phyloP scores from a whole-genome alignment of 2,888 invertebrate genomes.

The Trissolcus japonicus region DNA sequence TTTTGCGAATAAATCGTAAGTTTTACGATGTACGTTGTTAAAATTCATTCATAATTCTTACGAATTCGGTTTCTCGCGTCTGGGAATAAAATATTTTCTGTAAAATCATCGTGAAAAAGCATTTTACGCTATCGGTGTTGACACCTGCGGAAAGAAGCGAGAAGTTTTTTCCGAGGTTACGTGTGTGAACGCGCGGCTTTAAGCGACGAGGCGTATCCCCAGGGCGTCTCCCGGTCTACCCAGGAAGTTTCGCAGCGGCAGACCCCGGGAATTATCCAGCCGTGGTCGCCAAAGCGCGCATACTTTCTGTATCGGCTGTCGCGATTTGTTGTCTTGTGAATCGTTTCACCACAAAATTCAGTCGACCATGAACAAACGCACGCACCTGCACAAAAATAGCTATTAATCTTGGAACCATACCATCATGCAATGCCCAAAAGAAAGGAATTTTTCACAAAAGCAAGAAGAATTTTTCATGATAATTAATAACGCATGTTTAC shows the following conservation, averaged over 20 bases:
- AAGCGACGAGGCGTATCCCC: constrained; percentile 46
- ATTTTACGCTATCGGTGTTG: constrained; percentile 26
- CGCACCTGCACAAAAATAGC: constrained; percentile 32
- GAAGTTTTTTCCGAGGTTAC: constrained; percentile 23
- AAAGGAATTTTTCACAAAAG: no score
- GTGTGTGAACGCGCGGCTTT: constrained; percentile 19
- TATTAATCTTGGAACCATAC: constrained; percentile 18
- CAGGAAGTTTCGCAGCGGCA: constrained; percentile 44
- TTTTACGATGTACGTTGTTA: no score
- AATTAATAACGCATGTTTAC: background rate
- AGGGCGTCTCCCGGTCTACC: constrained; percentile 53
- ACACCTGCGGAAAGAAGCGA: constrained; percentile 41
- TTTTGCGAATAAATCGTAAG: no score
- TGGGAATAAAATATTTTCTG: no score
- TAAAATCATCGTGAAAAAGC: constrained; percentile 31
- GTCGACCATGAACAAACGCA: constrained; percentile 21
- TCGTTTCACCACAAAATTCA: constrained; percentile 18
- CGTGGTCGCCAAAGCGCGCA: constrained; percentile 33
- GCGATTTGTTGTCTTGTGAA: constrained; percentile 29
- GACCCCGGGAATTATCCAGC: constrained; percentile 49
- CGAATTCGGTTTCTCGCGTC: no score
- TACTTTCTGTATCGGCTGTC: constrained; percentile 46
- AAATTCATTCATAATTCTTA: no score
- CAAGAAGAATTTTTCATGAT: no score
- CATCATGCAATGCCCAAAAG: no score